Evolutionary conservation across 1,140 invertebrate genomes (phyloP), one percentile per base, ranked within the genome.

Genomic region (Cydia splendana): DNA sequence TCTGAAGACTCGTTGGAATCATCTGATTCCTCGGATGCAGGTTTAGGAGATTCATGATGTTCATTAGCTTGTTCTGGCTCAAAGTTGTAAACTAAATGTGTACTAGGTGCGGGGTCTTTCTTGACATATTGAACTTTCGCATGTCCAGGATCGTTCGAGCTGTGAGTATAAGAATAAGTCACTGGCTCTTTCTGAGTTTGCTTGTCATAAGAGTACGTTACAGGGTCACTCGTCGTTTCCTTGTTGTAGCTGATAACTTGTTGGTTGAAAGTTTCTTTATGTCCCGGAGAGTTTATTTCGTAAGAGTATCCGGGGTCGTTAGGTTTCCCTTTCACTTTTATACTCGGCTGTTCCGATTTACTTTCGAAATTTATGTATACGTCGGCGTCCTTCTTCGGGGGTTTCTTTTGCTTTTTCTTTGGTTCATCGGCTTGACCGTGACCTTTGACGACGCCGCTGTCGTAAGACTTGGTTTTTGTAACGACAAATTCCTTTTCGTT

Each of bases 241-340:
- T 89, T 92, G 75, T 92, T 90, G 48, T 92, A 92, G 30, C 81
- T 88, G 20, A 89, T 76, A 69, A 86, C 83, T 77, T 92, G 82
- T 84, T 91, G 85, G 57, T 86, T 85, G 30, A 84, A 86, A 15
- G 86, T 89, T 84, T 92, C 91, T 45, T 89, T 88, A 51, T 91
- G 88, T 71, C 88, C 90, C 34, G 91, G 91, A 0, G 84, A 83
- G 80, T 90, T 88, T 9, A 89, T 86, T 81, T 92, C 87, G 75
- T 91, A 88, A 1, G 83, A 80, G 75, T 88, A 81, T 77, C 89
- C 89, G 5, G 89, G 87, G 20, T 85, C 84, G 78, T 90, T 81
- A 10, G 83, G 80, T 53, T 78, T 78, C 24, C 80, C 85, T 48
- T 82, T 79, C 13, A 83, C 76, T 75, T 79, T 84, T 18, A 84